Conservation (phyloP, 2,113 vertebrate genomes). For the Tragelaphus scriptus region DNA sequence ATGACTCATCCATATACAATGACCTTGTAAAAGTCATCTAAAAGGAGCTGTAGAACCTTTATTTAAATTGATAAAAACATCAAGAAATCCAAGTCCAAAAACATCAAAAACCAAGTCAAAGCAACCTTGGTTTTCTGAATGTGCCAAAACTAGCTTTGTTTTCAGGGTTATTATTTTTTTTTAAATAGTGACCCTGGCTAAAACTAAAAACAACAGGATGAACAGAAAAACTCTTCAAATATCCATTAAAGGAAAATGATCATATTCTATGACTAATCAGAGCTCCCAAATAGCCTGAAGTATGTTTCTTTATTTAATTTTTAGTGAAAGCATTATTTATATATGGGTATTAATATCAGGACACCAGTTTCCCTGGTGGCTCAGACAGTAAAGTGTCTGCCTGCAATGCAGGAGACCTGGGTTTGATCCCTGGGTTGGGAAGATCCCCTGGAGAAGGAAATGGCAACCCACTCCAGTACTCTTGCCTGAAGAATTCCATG, state of each 20-base stretch:
- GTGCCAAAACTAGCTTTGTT: background rate
- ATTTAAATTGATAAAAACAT: constrained; percentile 36
- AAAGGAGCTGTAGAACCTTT: background rate
- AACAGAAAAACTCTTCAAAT: background rate
- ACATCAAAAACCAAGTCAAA: constrained; percentile 37
- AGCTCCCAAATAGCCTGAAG: background rate
- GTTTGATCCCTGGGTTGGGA: background rate
- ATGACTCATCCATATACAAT: constrained; percentile 29
- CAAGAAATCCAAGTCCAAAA: background rate
- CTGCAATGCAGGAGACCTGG: background rate
- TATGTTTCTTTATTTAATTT: background rate
- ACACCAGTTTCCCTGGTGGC: background rate
- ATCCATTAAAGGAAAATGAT: background rate
- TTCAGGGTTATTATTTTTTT: background rate
- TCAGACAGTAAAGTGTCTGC: background rate
- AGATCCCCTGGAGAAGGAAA: background rate
- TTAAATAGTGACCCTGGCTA: background rate
- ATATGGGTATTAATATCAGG: background rate
- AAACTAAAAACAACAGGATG: constrained; percentile 7
- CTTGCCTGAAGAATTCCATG: background rate
- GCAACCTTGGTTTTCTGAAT: background rate
- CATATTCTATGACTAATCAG: background rate
- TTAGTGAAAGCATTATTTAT: background rate
- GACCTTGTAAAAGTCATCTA: constrained; percentile 10
- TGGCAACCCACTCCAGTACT: background rate